Conservation (phyloP, 2,797 vertebrate genomes). For the Onychomys leucogaster region DNA sequence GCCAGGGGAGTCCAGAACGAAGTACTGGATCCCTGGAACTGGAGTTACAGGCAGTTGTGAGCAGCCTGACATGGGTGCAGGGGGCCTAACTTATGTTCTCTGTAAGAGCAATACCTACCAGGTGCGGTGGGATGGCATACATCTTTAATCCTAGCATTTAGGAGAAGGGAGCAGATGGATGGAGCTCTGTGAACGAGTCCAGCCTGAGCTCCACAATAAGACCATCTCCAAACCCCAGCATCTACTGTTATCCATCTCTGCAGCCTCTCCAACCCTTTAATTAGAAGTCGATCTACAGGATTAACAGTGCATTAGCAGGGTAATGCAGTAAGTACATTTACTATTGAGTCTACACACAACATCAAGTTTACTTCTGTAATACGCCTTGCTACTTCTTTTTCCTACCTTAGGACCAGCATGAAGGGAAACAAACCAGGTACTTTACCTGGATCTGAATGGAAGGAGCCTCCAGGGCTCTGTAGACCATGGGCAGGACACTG, state of each 20-base stretch:
- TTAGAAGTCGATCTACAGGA: neutral
- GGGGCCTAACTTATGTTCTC: neutral
- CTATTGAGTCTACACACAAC: neutral
- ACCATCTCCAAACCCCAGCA: neutral
- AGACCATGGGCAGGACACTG: constrained; percentile 97
- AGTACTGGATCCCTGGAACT: neutral
- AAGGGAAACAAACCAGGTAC: constrained; percentile 10
- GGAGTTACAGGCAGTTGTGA: neutral
- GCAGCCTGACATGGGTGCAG: neutral
- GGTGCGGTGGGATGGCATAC: neutral
- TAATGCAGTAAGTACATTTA: constrained; percentile 1
- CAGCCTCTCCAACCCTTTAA: neutral
- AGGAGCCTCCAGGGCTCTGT: constrained; percentile 97
- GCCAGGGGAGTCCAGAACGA: neutral
- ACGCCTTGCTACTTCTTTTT: neutral
- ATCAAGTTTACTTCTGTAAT: neutral
- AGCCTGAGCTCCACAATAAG: neutral
- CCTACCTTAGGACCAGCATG: neutral
- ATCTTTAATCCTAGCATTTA: neutral
- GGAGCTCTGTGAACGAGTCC: neutral
- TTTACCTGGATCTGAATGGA: constrained; percentile 98
- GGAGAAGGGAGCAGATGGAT: neutral
- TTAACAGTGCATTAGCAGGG: neutral
- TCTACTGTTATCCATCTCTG: neutral
- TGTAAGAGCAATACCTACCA: neutral